Base-by-base conservation (phyloP, 2,888 invertebrate genomes). In the Fragum sueziense region DNA sequence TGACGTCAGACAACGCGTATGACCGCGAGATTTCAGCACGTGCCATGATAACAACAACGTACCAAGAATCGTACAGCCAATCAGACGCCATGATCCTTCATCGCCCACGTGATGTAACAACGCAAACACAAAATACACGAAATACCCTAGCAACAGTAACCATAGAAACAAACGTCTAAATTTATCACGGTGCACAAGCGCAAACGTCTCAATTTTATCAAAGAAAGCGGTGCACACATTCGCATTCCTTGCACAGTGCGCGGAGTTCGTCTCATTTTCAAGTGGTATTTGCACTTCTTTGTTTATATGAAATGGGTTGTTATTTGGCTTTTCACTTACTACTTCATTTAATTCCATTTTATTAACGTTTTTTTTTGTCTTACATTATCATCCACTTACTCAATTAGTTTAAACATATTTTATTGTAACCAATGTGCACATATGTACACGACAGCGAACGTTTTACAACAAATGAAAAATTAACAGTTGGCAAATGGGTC, bases 31-130 rank as follows among this genome's bases (percentile, higher is more conserved):
- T 57, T 76, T 71, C 29, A 83, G 52, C 7, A 74, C 31, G 4
- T 41, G 51, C 76, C 71, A 78, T 2, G 61, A 59, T 0, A 81
- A 33, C 7, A 83, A 33, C 20, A 59, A 47, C n/a, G 74, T 51
- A 4, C 77, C 73, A 4, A 86, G 71, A 11, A 76, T 52, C 7
- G 85, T 86, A 27, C 77, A 76, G 4, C 78, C 80, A 70, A 86
- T 72, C 2, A 87, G 75, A 7, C 85, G 67, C 70, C 85, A 80
- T 0, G 87, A 85, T 0, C 84, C 85, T 52, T 86, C 85, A 61
- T 87, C 87, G 52, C 87, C 85, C n/a, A 85, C 81, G 34, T 77
- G 82, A 62, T 80, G 76, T 25, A 69, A 31, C 41, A 86, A 47
- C 11, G 84, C 79, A 70, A 81, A 86, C 11, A 61, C 76, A 52